Base-by-base conservation (phyloP, 2,797 vertebrate species). In the Gadopsis bispinosus region DNA sequence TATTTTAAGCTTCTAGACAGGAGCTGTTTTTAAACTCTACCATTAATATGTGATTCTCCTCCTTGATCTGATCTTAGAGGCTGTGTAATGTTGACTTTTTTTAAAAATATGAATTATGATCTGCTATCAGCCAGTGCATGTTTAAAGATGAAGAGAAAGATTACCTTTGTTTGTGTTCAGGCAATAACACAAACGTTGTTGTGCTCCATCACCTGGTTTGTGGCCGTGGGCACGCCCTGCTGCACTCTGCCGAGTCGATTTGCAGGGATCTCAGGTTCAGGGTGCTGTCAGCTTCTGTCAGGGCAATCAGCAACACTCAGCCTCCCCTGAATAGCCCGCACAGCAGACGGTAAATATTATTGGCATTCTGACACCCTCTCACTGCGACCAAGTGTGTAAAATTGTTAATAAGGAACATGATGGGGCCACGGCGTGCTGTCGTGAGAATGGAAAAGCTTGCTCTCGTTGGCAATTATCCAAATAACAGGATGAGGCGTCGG, bases 331-430 rank as follows among this genome's bases (percentile, higher is more conserved):
- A 91, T 81, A 79, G 83, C 87, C 88, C 69, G 72, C 86, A 88
- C 86, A 85, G 86, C 91, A 93, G 93, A 95, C 90, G 87, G 90
- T 95, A 94, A 95, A 95, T 94, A 95, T 95, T 95, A 95, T 94
- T 95, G 94, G 93, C 93, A 94, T 94, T 83, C 94, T 94, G 95
- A 94, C 95, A 94, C 90, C 84, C 87, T 89, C 88, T 91, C 69
- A 86, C 93, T 86, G 84, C 86, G 87, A 87, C 92, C 92, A 82
- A 90, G 93, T 92, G 93, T 95, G 93, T 93, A 95, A 95, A 95
- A 95, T 93, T 93, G 89, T 92, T 95, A 95, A 96, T 95, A 94
- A 93, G 92, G 90, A 91, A 93, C 93, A 94, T 93, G 94, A 94
- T 94, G 92, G 93, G 88, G 88, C 89, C 74, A 83, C 89, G 83